A percentile compares a stretch with the other conserved stretches of the same genome.
phyloP scores from a whole-genome alignment of 1,140 invertebrate genomes.

The Drosophila bifasciata region DNA sequence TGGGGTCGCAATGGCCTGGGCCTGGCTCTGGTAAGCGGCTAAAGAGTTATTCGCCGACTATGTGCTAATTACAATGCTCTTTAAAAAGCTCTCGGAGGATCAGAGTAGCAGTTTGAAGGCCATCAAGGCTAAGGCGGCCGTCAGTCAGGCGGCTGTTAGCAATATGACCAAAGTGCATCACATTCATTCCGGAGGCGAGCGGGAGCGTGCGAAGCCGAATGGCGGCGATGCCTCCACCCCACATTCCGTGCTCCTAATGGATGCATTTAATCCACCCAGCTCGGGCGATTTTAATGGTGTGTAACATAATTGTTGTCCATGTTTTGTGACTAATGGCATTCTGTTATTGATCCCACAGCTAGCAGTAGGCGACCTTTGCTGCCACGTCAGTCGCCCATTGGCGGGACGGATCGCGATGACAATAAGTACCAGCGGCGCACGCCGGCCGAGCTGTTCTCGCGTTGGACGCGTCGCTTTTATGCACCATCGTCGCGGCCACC shows the following conservation, averaged over 20 bases:
- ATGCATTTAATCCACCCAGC: constrained; percentile 80
- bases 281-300: constrained; percentile 70
- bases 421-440: constrained; percentile 83
- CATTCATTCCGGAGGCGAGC: constrained; percentile 61
- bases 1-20: constrained; percentile 83
- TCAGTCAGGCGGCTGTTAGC: constrained; percentile 48
- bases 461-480: constrained; percentile 83
- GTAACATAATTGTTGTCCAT: neutral
- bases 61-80: neutral
- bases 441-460: constrained; percentile 80
- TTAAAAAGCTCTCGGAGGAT: constrained; percentile 64
- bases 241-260: constrained; percentile 83
- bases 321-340: neutral
- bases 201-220: constrained; percentile 71
- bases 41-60: neutral
- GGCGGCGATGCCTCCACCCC: constrained; percentile 64
- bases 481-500: constrained; percentile 82
- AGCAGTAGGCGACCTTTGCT: constrained; percentile 75
- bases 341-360: constrained; percentile 31
- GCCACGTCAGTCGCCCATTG: constrained; percentile 79
- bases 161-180: constrained; percentile 83
- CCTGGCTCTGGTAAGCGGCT: constrained; percentile 66
- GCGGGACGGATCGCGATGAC: constrained; percentile 80
- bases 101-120: constrained; percentile 56
- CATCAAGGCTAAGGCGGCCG: constrained; percentile 35